These are phyloP conservation scores for Clivina fossor DNA, from an alignment of 2,888 invertebrate genomes.

Conservation along the genomic window DNA sequence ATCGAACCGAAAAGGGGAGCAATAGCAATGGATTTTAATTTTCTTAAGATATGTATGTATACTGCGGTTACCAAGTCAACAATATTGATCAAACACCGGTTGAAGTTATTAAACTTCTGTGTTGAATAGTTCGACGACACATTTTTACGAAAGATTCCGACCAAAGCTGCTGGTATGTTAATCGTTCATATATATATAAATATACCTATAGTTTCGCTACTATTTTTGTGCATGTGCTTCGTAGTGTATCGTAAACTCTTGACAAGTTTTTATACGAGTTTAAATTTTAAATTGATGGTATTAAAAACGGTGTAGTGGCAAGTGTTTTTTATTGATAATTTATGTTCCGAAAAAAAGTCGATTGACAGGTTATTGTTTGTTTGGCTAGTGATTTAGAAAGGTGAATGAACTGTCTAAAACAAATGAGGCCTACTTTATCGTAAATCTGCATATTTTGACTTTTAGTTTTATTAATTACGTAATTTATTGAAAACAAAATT, in stretches of 20 bases:
- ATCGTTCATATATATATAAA: slow-evolving; percentile 2
- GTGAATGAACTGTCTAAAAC: slow-evolving; percentile 26
- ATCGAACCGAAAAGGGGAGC: slow-evolving; percentile 14
- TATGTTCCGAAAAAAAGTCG: not conserved
- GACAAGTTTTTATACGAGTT: too few relatives aligned
- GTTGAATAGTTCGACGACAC: slow-evolving; percentile 6
- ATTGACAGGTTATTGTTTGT: slow-evolving; percentile 17
- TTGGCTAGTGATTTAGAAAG: slow-evolving; percentile 19
- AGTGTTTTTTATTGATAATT: too few relatives aligned
- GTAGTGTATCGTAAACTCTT: too few relatives aligned
- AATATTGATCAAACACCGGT: slow-evolving; percentile 49
- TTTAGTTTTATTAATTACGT: not conserved
- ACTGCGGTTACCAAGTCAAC: slow-evolving; percentile 47
- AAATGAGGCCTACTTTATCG: slow-evolving; percentile 31
- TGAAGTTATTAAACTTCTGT: slow-evolving; percentile 26
- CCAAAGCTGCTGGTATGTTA: slow-evolving; percentile 13
- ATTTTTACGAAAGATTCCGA: slow-evolving; percentile 23
- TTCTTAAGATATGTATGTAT: slow-evolving; percentile 50
- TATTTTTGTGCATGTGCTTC: not conserved
- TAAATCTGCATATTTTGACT: slow-evolving; percentile 11
- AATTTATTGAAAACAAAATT: slow-evolving; percentile 7
- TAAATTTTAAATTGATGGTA: slow-evolving; percentile 3
- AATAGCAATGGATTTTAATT: slow-evolving; percentile 45
- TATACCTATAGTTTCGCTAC: not conserved
- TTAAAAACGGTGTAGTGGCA: too few relatives aligned